A percentile compares a stretch with the other conserved stretches of the same genome.
These are phyloP conservation scores for Coregonus sp. DNA, from an alignment of 2,797 vertebrate species.

Conservation along the genomic window DNA sequence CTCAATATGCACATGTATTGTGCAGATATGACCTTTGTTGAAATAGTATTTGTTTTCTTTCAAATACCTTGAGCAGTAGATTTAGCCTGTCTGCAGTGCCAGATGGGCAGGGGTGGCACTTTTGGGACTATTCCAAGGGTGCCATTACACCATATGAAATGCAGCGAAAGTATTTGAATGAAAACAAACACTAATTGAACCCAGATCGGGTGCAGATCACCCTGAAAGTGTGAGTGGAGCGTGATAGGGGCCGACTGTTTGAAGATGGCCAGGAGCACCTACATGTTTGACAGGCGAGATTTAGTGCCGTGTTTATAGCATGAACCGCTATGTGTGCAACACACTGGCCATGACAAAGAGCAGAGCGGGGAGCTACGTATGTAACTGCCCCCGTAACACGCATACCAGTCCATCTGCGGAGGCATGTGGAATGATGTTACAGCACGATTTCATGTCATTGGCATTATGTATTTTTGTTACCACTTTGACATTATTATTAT, in stretches of 20 bases:
- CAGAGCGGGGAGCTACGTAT: constrained; percentile 32
- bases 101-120: no score
- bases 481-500: background rate
- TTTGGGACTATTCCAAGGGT: no score
- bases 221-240: constrained; percentile 27
- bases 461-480: background rate
- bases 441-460: background rate
- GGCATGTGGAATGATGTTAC: background rate
- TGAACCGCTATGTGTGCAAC: constrained; percentile 22
- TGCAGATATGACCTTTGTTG: background rate
- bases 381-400: constrained; percentile 17
- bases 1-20: constrained; percentile 17
- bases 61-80: background rate
- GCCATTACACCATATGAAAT: no score
- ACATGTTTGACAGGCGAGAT: constrained; percentile 58
- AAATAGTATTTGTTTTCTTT: background rate
- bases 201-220: no score
- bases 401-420: background rate
- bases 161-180: no score
- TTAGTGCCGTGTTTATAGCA: constrained; percentile 22
- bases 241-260: constrained; percentile 16
- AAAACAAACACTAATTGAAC: no score
- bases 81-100: no score
- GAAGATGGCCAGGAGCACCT: constrained; percentile 41
- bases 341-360: constrained; percentile 43